Evolutionary conservation across 2,888 invertebrate species (phyloP).

Genomic region (Pardosa pseudoannulata): DNA sequence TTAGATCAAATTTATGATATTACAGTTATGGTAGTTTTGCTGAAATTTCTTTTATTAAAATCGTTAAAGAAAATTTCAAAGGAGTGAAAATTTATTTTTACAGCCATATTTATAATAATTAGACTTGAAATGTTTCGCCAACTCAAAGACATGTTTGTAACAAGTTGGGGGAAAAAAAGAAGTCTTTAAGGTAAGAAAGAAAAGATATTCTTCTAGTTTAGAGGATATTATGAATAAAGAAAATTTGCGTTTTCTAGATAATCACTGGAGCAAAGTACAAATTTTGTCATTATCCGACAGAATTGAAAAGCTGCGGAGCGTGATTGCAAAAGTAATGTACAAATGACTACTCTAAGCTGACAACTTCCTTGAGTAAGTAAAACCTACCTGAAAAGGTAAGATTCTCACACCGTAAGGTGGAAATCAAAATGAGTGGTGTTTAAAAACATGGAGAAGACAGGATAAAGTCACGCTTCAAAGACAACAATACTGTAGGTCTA

Average conservation of each 20-base stretch:
- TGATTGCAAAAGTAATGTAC: background rate
- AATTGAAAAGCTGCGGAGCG: background rate
- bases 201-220: too few relatives aligned
- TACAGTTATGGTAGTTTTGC: too few relatives aligned
- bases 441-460: background rate
- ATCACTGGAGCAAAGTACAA: background rate
- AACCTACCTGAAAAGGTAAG: background rate
- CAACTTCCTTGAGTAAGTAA: background rate
- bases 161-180: too few relatives aligned
- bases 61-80: too few relatives aligned
- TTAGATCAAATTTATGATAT: too few relatives aligned
- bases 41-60: too few relatives aligned
- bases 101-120: too few relatives aligned
- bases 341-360: constrained; percentile 6
- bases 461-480: constrained; percentile 16
- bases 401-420: background rate
- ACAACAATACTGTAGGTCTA: constrained; percentile 13
- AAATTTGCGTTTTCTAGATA: background rate
- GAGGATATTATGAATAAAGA: too few relatives aligned
- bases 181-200: too few relatives aligned
- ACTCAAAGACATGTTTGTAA: too few relatives aligned
- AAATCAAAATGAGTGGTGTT: constrained; percentile 19
- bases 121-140: too few relatives aligned
- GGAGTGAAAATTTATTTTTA: too few relatives aligned
- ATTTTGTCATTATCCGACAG: background rate